A percentile compares a stretch with the other conserved stretches of the same genome.
Conservation (phyloP, 2,888 invertebrate genomes). For the Leptinotarsa haldemani region DNA sequence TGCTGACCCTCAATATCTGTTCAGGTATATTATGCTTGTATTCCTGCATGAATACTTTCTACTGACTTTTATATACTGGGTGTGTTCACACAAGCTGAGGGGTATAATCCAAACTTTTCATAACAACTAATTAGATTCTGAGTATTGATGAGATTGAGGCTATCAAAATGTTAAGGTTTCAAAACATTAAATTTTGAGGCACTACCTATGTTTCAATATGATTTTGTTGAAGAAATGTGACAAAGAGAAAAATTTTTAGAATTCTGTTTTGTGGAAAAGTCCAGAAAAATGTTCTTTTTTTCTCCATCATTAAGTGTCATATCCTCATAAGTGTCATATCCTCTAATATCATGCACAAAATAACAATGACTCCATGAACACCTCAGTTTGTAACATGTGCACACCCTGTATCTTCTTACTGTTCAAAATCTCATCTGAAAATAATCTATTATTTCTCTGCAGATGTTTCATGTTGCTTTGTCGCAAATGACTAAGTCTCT, state of each 20-base stretch:
- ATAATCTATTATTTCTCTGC: neutral
- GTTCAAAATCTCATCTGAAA: neutral
- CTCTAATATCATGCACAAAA: too few species aligned
- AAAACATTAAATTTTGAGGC: too few species aligned
- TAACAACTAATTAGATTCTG: too few species aligned
- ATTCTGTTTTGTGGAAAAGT: too few species aligned
- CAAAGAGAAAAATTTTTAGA: too few species aligned
- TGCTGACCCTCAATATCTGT: neutral
- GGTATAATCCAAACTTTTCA: neutral
- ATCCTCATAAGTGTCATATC: too few species aligned
- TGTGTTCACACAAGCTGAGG: neutral
- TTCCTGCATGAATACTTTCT: neutral
- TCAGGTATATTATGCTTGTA: neutral
- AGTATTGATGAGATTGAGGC: too few species aligned
- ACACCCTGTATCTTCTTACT: neutral
- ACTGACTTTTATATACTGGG: neutral
- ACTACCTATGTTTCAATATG: too few species aligned
- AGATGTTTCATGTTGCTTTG: constrained; percentile 5
- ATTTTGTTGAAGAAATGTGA: too few species aligned
- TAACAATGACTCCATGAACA: neutral
- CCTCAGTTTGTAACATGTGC: neutral
- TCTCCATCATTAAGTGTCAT: too few species aligned
- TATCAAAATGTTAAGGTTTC: too few species aligned
- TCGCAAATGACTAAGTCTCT: neutral
- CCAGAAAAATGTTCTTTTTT: too few species aligned